These are phyloP conservation scores for Sebastes minor DNA, from an alignment of 2,797 vertebrate species.

Conservation along the genomic window DNA sequence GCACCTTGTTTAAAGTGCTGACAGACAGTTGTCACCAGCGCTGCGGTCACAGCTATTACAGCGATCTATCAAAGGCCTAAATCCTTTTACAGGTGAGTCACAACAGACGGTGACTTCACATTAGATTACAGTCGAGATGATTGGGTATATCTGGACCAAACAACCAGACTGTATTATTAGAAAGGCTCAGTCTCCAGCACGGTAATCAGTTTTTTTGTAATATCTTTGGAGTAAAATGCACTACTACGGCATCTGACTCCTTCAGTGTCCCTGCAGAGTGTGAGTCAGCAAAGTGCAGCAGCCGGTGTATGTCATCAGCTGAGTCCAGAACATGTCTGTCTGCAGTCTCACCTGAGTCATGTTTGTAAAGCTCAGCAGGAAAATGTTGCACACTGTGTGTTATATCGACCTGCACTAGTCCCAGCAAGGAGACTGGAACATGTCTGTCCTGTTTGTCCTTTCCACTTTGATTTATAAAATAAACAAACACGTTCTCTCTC, in stretches of 20 bases:
- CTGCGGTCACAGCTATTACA: slow-evolving; percentile 35
- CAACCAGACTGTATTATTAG: slow-evolving; percentile 68
- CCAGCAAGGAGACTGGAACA: not conserved
- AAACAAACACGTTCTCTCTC: too few relatives aligned
- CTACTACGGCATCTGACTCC: slow-evolving; percentile 41
- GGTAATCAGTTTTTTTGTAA: slow-evolving; percentile 51
- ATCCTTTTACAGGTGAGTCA: slow-evolving; percentile 70
- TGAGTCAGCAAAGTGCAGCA: slow-evolving; percentile 34
- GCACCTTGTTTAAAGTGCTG: slow-evolving; percentile 31
- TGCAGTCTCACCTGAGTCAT: not conserved
- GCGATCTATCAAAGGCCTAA: slow-evolving; percentile 54
- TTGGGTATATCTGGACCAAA: slow-evolving; percentile 58
- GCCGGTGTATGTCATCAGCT: not conserved
- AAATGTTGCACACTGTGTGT: not conserved
- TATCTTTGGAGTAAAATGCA: slow-evolving; percentile 45
- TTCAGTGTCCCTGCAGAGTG: not conserved
- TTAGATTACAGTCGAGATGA: slow-evolving; percentile 61
- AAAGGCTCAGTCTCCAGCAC: slow-evolving; percentile 52
- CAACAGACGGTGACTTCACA: slow-evolving; percentile 60
- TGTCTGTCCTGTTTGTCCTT: not conserved
- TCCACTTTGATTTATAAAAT: not conserved
- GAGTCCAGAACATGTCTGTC: slow-evolving; percentile 13
- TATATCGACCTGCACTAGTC: slow-evolving; percentile 1
- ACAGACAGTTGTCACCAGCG: slow-evolving; percentile 35
- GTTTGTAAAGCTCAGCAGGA: slow-evolving; percentile 37